Evolutionary conservation across 2,797 vertebrate species (phyloP).

Genomic region (Falco columbarius): DNA sequence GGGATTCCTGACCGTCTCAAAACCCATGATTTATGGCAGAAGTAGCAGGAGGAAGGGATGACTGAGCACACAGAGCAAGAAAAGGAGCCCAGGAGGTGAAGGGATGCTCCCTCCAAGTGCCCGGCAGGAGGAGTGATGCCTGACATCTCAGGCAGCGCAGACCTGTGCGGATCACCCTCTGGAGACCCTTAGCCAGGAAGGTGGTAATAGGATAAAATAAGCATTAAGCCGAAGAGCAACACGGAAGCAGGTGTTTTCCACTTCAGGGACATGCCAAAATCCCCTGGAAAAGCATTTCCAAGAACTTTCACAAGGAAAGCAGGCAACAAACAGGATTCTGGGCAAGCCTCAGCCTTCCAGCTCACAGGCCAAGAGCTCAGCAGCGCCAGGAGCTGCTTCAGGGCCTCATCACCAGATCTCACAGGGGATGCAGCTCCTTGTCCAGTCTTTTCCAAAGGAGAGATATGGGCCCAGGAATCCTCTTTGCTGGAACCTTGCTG

Average conservation of each 20-base stretch:
- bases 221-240: background rate
- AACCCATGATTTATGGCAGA: background rate
- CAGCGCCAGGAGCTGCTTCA: background rate
- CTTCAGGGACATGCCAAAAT: background rate
- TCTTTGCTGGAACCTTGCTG: background rate
- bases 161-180: background rate
- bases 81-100: background rate
- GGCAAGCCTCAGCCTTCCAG: background rate
- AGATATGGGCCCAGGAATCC: background rate
- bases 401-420: background rate
- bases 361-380: background rate
- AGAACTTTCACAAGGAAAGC: background rate
- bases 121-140: background rate
- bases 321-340: background rate
- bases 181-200: background rate
- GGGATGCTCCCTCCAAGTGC: background rate
- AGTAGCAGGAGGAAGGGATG: background rate
- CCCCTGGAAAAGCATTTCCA: background rate
- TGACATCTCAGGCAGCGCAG: background rate
- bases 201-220: background rate
- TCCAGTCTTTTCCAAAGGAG: background rate
- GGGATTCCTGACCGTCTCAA: background rate
- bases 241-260: background rate
- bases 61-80: background rate
- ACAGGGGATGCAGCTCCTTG: accelerated